Evolutionary conservation across 2,113 vertebrate genomes (phyloP), one percentile per base, ranked within the genome.

Genomic region (Cyanoderma ruficeps): DNA sequence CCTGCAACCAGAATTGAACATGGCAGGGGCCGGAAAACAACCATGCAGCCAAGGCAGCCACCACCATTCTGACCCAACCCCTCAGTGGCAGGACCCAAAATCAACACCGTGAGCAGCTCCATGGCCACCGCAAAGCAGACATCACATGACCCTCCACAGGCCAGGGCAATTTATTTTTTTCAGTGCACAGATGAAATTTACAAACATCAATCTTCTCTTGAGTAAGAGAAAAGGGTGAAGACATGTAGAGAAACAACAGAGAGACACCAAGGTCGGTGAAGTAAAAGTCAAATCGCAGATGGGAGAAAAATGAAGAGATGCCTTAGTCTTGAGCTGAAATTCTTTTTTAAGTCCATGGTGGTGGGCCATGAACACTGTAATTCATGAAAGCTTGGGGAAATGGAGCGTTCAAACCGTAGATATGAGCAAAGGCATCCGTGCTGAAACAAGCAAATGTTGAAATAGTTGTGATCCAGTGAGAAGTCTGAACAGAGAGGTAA

Each of bases 101-200:
- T 39, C 24, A 27, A 28, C 25, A 39, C 35, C 3, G 3, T 18
- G 16, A 39, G 59, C 17, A 27, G 35, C 16, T 39, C 24, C 59
- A 39, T 3, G 24, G 35, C 8, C 2, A 1, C 6, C 3, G 6
- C 25, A 10, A 1, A 1, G 15, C 44, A 49, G 27, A 49, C 12
- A 60, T 7, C 12, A 15, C 16, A 49, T 5, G 5, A 15, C 11
- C 16, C 39, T 39, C 12, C 10, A 24, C 16, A 9, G 35, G 16
- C 7, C 28, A 2, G 4, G 35, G 35, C 1, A 0, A 50, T 30
- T 41, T 16, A 41, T 39, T 10, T 27, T 50, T 49, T 61, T 39
- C 57, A 77, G 17, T 21, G 20, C 21, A 9, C 7, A 23, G n/a
- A 47, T 41, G 16, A 61, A 41, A 41, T 6, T 41, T 41, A 27